A percentile compares a stretch with the other conserved stretches of the same genome.
Conservation (phyloP, 1,140 invertebrate genomes). For the Leptinotarsa texana region DNA sequence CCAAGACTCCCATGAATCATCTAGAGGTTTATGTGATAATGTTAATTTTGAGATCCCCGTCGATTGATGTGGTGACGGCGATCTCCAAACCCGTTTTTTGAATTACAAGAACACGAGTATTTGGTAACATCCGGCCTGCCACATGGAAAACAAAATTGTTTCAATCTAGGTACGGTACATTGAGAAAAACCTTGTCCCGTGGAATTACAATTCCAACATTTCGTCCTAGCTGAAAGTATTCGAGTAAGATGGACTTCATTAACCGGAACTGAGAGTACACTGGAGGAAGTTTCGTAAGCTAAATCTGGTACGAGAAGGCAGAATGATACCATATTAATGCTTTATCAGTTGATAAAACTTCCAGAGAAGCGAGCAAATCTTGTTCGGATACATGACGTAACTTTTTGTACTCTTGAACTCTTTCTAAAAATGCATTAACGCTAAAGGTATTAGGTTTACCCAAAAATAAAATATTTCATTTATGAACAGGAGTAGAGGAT, state of each 20-base stretch:
- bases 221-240: background rate
- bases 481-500: background rate
- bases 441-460: background rate
- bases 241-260: too few relatives aligned
- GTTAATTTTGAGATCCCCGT: background rate
- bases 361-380: background rate
- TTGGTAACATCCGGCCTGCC: constrained; percentile 7
- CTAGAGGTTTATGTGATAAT: background rate
- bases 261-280: background rate
- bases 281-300: background rate
- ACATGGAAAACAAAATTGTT: constrained; percentile 18
- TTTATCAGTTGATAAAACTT: background rate
- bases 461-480: constrained; percentile 2
- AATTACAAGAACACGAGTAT: constrained; percentile 10
- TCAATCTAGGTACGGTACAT: background rate
- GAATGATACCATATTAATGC: background rate
- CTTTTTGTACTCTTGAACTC: constrained; percentile 1
- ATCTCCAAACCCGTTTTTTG: constrained; percentile 6
- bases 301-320: constrained; percentile 4
- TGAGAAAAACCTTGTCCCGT: constrained; percentile 1
- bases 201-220: constrained; percentile 2
- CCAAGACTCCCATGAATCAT: constrained; percentile 1
- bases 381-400: background rate
- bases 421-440: constrained; percentile 11
- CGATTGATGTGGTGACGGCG: background rate